A percentile compares a stretch with the other conserved stretches of the same genome.
Conservation (phyloP, 2,113 vertebrate species). For the Halcyon senegalensis region DNA sequence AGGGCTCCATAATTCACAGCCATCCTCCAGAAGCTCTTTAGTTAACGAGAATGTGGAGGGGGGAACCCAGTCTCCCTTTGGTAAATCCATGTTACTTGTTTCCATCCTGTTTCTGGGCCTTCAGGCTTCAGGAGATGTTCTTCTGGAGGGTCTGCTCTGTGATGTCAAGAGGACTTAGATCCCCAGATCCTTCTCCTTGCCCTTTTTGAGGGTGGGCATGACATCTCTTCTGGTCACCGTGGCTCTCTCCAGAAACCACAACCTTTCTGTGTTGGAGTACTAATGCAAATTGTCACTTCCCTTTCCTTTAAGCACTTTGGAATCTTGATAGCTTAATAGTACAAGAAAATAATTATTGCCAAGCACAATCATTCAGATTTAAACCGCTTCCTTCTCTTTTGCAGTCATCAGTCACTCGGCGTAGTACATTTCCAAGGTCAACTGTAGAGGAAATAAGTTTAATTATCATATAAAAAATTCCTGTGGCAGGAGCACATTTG, state of each 20-base stretch:
- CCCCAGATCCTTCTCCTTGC: neutral
- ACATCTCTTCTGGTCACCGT: neutral
- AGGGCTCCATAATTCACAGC: neutral
- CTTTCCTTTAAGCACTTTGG: neutral
- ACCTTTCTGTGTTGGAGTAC: neutral
- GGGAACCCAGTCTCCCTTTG: neutral
- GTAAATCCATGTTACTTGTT: neutral
- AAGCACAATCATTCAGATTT: neutral
- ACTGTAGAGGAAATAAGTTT: neutral
- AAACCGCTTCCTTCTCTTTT: neutral
- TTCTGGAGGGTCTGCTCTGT: neutral
- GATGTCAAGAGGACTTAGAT: neutral
- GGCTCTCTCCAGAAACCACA: neutral
- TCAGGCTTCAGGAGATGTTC: neutral
- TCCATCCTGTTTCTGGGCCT: neutral
- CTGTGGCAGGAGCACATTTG: accelerated
- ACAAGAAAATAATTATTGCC: neutral
- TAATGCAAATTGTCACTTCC: neutral
- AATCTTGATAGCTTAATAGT: neutral
- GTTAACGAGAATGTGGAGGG: no score
- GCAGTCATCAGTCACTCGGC: slow-evolving; percentile 23
- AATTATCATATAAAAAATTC: neutral
- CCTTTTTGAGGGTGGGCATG: neutral
- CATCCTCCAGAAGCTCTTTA: neutral
- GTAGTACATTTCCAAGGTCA: slow-evolving; percentile 6